Percentiles rank a stretch among this genome's conserved stretches.
Evolutionary conservation across 2,113 vertebrate species (phyloP).

Genomic region (Murina feae): DNA sequence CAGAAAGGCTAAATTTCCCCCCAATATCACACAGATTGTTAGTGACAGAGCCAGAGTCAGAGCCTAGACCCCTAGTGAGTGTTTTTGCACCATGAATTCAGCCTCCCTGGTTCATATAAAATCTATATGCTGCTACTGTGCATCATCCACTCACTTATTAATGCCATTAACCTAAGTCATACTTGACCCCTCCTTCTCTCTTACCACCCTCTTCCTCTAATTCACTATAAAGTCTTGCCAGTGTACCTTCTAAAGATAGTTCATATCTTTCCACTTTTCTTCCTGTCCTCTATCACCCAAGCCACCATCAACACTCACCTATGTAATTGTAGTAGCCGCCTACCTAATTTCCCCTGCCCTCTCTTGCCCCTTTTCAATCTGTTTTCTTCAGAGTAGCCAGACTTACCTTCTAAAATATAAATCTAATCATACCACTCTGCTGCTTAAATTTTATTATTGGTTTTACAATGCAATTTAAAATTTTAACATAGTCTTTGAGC

Average conservation of each 20-base stretch:
- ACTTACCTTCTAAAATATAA: background rate
- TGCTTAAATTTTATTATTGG: background rate
- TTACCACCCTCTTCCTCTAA: conserved; percentile 15
- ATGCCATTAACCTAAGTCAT: background rate
- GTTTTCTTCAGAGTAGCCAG: background rate
- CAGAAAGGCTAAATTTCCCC: background rate
- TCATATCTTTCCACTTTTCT: background rate
- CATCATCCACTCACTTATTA: background rate
- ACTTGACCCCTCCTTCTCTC: conserved; percentile 11
- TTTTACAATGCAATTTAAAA: background rate
- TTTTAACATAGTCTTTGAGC: background rate
- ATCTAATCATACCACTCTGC: background rate
- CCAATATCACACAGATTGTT: background rate
- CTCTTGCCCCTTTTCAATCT: background rate
- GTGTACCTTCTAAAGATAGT: conserved; percentile 36
- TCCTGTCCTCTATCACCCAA: background rate
- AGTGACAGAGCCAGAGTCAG: background rate
- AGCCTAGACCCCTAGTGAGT: background rate
- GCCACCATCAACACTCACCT: background rate
- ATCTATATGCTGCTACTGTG: background rate
- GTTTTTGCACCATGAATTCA: background rate
- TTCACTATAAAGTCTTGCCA: conserved; percentile 7
- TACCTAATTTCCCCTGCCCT: background rate
- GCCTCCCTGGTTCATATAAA: conserved; percentile 1
- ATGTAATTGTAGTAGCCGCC: background rate